phyloP scores from a whole-genome alignment of 1,140 invertebrate genomes.

The Odontomachus brunneus region DNA sequence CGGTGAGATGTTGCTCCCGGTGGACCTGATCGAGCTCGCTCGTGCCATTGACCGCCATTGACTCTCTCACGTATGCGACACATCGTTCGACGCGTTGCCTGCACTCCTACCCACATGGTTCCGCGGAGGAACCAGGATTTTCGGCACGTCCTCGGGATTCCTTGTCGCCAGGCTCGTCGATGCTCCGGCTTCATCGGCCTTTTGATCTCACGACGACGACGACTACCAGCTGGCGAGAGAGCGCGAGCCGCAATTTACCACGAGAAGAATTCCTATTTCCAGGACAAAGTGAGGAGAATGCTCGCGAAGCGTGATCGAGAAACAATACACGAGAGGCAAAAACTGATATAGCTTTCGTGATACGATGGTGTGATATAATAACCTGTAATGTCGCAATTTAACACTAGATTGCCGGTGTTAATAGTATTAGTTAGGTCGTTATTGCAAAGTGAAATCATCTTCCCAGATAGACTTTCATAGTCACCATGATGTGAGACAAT shows the following conservation, averaged over 20 bases:
- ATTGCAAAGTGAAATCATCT: no score
- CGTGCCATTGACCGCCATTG: conserved; percentile 85
- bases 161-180: background rate
- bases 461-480: no score
- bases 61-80: conserved; percentile 81
- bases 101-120: conserved; percentile 42
- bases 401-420: no score
- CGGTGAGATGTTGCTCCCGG: conserved; percentile 79
- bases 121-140: conserved; percentile 34
- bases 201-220: background rate
- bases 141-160: background rate
- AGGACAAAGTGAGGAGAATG: background rate
- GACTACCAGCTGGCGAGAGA: background rate
- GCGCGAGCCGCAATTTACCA: conserved; percentile 1
- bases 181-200: background rate
- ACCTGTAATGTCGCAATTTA: no score
- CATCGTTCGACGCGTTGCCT: conserved; percentile 62
- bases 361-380: no score
- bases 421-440: no score
- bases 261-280: background rate
- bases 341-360: no score
- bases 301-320: no score
- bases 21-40: conserved; percentile 82
- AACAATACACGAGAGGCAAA: no score
- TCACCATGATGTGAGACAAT: no score